phyloP scores from a whole-genome alignment of 2,888 invertebrate genomes.

The Ophraella communa region DNA sequence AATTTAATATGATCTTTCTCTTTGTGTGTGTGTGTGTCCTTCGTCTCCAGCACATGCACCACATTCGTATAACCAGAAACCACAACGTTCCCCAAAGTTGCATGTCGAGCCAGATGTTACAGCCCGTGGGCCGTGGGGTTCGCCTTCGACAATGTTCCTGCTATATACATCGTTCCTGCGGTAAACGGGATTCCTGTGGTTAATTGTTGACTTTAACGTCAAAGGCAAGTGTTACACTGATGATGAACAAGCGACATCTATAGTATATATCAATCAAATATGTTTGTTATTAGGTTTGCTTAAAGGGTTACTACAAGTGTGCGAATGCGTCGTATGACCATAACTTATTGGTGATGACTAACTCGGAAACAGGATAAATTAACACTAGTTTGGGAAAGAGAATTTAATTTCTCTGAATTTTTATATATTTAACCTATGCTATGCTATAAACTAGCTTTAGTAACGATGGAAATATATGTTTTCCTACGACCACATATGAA shows the following conservation, averaged over 20 bases:
- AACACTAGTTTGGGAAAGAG: no score
- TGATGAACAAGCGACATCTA: constrained; percentile 7
- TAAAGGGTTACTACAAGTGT: background rate
- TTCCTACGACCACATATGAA: no score
- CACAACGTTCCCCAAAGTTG: constrained; percentile 47
- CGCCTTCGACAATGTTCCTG: constrained; percentile 33
- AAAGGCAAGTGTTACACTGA: constrained; percentile 44
- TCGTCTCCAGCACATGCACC: constrained; percentile 29
- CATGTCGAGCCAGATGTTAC: constrained; percentile 50
- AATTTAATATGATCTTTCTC: constrained; percentile 41
- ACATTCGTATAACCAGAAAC: constrained; percentile 36
- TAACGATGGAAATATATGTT: no score
- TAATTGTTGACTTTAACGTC: constrained; percentile 43
- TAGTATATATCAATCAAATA: constrained; percentile 3
- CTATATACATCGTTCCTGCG: constrained; percentile 30
- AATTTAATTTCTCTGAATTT: no score
- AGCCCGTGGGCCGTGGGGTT: constrained; percentile 37
- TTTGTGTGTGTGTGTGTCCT: constrained; percentile 13
- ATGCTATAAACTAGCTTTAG: no score
- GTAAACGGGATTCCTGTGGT: constrained; percentile 24
- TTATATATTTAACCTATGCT: no score
- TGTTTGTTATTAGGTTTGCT: background rate
- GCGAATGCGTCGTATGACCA: background rate
- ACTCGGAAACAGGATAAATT: background rate
- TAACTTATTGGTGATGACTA: background rate